These are phyloP conservation scores for Rosalia funebris DNA, from an alignment of 2,888 invertebrate species.

Conservation along the genomic window DNA sequence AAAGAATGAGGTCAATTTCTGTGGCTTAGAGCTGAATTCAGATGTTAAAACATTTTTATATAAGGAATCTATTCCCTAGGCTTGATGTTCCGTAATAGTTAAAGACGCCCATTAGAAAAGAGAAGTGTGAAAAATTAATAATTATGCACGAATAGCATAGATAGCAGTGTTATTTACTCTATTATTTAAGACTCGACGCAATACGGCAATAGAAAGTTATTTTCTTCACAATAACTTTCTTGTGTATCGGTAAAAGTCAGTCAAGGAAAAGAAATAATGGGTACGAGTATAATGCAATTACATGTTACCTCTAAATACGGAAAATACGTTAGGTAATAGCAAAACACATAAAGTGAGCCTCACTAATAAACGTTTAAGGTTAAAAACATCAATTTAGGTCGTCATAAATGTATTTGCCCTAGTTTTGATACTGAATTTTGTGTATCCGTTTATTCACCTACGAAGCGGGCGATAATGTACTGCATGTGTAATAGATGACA, in stretches of 20 bases:
- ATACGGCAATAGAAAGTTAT: conserved; percentile 22
- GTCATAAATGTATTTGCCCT: conserved; percentile 11
- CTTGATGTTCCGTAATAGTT: too few relatives aligned
- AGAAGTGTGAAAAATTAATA: conserved; percentile 11
- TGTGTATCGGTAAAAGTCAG: conserved; percentile 20
- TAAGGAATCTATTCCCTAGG: too few relatives aligned
- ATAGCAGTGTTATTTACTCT: conserved; percentile 6
- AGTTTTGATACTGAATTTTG: conserved; percentile 20
- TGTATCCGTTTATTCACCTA: conserved; percentile 6
- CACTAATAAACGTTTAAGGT: conserved; percentile 25
- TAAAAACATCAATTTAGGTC: conserved; percentile 24
- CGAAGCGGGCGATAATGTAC: neutral
- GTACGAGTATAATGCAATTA: conserved; percentile 20
- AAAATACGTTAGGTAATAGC: conserved; percentile 22
- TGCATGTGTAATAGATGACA: neutral
- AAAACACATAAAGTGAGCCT: conserved; percentile 10
- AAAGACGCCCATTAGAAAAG: neutral
- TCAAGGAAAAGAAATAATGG: conserved; percentile 17
- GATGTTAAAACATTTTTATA: too few relatives aligned
- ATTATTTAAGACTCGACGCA: conserved; percentile 15
- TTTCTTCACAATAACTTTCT: conserved; percentile 22
- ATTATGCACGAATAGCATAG: neutral
- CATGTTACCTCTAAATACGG: conserved; percentile 20
- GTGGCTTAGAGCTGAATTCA: too few relatives aligned
- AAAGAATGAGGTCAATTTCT: too few relatives aligned